These are phyloP conservation scores for Amblyornis subalaris DNA, from an alignment of 2,113 vertebrate species.

Conservation along the genomic window DNA sequence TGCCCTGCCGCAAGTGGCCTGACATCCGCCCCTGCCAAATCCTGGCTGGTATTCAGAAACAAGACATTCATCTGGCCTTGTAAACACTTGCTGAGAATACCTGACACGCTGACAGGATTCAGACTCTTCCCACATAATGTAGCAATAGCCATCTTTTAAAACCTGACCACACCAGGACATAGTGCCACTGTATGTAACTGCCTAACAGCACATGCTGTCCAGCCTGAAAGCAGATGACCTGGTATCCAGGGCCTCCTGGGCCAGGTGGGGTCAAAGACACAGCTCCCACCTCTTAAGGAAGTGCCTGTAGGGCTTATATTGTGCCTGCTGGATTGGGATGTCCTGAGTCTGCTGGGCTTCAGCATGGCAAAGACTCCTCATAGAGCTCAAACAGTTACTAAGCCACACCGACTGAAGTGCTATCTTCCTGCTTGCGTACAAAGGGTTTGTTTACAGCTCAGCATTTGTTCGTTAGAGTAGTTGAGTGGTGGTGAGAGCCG, in stretches of 20 bases:
- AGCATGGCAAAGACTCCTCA: neutral
- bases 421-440: neutral
- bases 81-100: neutral
- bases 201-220: rapidly evolving
- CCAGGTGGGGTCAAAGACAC: neutral
- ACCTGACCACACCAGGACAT: neutral
- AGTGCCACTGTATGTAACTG: rapidly evolving
- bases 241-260: neutral
- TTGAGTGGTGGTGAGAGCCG: rapidly evolving
- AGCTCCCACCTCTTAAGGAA: neutral
- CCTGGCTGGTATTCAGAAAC: neutral
- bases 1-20: neutral
- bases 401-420: neutral
- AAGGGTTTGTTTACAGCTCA: neutral
- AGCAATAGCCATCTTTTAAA: neutral
- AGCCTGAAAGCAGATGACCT: neutral
- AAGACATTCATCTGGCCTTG: neutral
- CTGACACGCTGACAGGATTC: neutral
- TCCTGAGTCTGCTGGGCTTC: neutral
- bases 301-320: neutral
- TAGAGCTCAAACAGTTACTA: neutral
- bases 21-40: neutral
- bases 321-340: neutral
- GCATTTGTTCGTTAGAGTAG: neutral
- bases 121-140: neutral